Base-by-base conservation (phyloP, 35 echinoderm and acorn worm genomes). In the Strongylocentrotus purpuratus region DNA sequence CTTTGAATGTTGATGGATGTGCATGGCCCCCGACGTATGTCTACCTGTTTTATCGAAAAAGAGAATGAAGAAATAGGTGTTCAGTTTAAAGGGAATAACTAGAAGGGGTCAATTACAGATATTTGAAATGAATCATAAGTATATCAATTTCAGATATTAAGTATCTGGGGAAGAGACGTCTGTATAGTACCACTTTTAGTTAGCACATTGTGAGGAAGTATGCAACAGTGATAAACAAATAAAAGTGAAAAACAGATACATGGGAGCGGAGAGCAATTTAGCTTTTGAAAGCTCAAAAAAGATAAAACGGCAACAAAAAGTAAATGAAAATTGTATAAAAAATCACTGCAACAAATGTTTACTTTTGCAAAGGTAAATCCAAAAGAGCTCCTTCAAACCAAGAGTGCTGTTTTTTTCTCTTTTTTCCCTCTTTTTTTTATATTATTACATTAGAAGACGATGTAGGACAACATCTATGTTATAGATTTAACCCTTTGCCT, bases 1-100 rank as follows among this genome's bases (percentile, higher is more conserved):
- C 46, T 32, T 48, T 91, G 31, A 22, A 94, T 94, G 41, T 94
- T 94, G 55, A 94, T 48, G 52, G 46, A 60, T 52, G 18, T 18
- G 13, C 17, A 50, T 94, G 41, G 32, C 41, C 32, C 45, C 18
- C 20, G 25, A 55, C 20, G 65, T 28, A 50, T 86, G 45, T 96
- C 85, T 94, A 7, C 33, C 31, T 45, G 2, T 96, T 92, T 94
- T n/a, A 59, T 7, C 25, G 4, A 78, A 78, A 55, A 78, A 28
- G 65, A 78, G 65, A 78, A 78, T 78, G 22, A 78, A 78, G 65
- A 78, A 59, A 28, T 78, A 78, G 20, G 20, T 78, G 25, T 78
- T 78, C 20, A 7, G 25, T 28, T 78, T 78, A 78, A 78, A 78
- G 65, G 65, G 65, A 78, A 28, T 78, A 78, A 78, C 22, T 28